Evolutionary conservation across 2,113 vertebrate species (phyloP).

Genomic region (Microtus oregoni): DNA sequence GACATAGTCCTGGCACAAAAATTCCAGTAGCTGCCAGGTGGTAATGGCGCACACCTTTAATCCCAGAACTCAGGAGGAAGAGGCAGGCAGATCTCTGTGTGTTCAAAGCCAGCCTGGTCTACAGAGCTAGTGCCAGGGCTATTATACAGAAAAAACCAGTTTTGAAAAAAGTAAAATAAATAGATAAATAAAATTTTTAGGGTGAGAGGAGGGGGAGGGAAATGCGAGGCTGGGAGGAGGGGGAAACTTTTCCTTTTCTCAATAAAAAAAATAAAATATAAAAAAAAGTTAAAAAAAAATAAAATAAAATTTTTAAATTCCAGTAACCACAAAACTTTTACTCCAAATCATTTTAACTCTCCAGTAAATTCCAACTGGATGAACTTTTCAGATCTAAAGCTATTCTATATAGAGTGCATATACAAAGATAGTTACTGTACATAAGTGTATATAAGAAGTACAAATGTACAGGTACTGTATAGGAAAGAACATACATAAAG

Average conservation of each 20-base stretch:
- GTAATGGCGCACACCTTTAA: neutral
- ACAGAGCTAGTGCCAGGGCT: neutral
- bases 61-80: neutral
- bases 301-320: neutral
- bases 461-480: neutral
- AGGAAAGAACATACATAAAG: neutral
- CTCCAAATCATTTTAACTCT: constrained; percentile 41
- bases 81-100: neutral
- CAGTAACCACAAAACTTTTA: constrained; percentile 21
- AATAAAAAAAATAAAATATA: too few relatives aligned
- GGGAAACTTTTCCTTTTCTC: too few relatives aligned
- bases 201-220: too few relatives aligned
- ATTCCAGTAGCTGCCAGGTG: neutral
- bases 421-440: neutral
- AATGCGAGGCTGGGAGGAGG: too few relatives aligned
- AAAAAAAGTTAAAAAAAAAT: neutral
- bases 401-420: neutral
- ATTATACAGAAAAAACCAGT: neutral
- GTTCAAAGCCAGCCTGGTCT: neutral
- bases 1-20: constrained; percentile 22
- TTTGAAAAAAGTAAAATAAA: neutral
- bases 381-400: neutral
- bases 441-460: neutral
- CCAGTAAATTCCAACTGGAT: neutral
- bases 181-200: neutral